Conservation (phyloP, 2,797 vertebrate species). For the Pseudochirops corinnae region DNA sequence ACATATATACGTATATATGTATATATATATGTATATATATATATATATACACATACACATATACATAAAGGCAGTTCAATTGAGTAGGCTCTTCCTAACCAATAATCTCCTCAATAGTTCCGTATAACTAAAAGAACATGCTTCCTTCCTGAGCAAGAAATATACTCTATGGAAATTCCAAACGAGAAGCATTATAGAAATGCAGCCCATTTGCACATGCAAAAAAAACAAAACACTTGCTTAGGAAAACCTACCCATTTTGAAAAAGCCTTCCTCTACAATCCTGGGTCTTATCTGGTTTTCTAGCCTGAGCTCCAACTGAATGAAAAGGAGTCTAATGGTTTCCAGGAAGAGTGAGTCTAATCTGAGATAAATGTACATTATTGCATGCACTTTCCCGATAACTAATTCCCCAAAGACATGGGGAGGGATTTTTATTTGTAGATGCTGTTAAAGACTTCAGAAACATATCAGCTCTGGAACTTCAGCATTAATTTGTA, state of each 20-base stretch:
- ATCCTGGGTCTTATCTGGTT: neutral
- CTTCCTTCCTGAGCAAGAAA: constrained; percentile 20
- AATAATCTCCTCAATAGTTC: constrained; percentile 62
- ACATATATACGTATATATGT: too few species aligned
- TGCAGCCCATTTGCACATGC: neutral
- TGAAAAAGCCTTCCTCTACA: neutral
- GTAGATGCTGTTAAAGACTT: constrained; percentile 6
- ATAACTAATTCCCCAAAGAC: constrained; percentile 16
- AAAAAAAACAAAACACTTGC: too few species aligned
- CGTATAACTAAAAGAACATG: constrained; percentile 56
- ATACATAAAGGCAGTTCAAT: constrained; percentile 62
- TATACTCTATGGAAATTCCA: constrained; percentile 19
- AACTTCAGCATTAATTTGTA: constrained; percentile 35
- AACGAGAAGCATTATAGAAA: constrained; percentile 38
- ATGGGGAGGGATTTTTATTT: constrained; percentile 7
- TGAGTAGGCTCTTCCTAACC: constrained; percentile 66
- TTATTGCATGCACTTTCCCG: neutral
- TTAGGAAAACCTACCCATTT: neutral
- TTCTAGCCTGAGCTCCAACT: neutral
- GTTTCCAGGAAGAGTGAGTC: neutral
- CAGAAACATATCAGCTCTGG: constrained; percentile 2
- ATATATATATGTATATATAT: too few species aligned
- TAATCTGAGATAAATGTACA: constrained; percentile 17
- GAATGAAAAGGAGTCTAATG: constrained; percentile 2
- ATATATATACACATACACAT: too few species aligned